Conservation (phyloP, 2,797 vertebrate species). For the Lithobates pipiens region DNA sequence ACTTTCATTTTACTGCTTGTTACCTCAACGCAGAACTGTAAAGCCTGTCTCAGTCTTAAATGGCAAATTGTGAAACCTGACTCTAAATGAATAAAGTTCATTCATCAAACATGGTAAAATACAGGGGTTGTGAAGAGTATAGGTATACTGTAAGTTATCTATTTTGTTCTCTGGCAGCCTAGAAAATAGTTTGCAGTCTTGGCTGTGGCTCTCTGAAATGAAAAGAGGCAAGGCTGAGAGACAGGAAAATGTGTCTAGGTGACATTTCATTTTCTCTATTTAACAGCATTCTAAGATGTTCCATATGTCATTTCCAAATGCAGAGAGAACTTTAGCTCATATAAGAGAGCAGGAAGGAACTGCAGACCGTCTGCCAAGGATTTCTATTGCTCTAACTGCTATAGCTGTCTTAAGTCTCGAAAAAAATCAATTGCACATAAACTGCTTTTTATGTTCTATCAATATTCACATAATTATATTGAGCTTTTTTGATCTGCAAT, state of each 20-base stretch:
- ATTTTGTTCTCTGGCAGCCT: neutral
- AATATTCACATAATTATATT: slow-evolving; percentile 50
- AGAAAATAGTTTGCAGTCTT: neutral
- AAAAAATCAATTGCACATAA: slow-evolving; percentile 54
- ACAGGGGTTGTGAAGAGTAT: neutral
- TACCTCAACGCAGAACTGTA: neutral
- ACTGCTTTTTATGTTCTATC: slow-evolving; percentile 46
- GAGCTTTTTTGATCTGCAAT: slow-evolving; percentile 43
- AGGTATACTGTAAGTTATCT: neutral
- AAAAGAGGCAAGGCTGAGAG: slow-evolving; percentile 27
- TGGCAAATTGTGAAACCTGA: neutral
- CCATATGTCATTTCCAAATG: slow-evolving; percentile 35
- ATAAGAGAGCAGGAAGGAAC: slow-evolving; percentile 34
- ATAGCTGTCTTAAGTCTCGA: slow-evolving; percentile 19
- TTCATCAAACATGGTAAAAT: neutral
- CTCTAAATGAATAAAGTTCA: neutral
- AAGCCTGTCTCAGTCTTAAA: neutral
- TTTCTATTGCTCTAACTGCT: slow-evolving; percentile 31
- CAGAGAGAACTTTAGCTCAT: slow-evolving; percentile 17
- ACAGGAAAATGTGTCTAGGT: slow-evolving; percentile 50
- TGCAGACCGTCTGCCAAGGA: slow-evolving; percentile 39
- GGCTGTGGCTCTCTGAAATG: slow-evolving; percentile 21
- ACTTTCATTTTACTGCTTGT: too few relatives aligned
- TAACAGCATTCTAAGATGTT: slow-evolving; percentile 29
- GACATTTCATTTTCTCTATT: slow-evolving; percentile 48